Conservation (phyloP, 2,888 invertebrate species). For the Orthonevra nobilis region DNA sequence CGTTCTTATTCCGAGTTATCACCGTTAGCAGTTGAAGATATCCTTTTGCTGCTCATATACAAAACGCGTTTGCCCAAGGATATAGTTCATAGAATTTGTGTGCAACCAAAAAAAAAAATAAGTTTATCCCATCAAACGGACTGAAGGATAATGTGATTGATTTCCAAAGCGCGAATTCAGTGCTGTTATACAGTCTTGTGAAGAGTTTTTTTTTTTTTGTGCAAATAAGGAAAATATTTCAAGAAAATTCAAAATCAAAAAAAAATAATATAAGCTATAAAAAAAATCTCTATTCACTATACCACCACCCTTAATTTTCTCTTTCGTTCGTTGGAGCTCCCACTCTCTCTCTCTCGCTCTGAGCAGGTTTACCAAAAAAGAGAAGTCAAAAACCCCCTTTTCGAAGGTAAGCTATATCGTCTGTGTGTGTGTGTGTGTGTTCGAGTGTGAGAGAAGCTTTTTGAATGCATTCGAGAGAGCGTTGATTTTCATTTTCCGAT, state of each 20-base stretch:
- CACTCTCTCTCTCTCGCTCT: conserved; percentile 10
- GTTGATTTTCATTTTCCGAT: conserved; percentile 56
- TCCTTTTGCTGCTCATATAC: conserved; percentile 20
- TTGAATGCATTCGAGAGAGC: conserved; percentile 11
- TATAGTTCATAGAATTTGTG: conserved; percentile 16
- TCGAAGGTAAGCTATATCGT: conserved; percentile 43
- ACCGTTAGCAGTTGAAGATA: conserved; percentile 35
- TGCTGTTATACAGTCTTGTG: conserved; percentile 7
- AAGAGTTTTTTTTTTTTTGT: neutral
- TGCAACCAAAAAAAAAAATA: neutral
- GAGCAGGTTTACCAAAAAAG: neutral
- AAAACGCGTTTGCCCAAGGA: conserved; percentile 52
- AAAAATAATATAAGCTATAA: conserved; percentile 22
- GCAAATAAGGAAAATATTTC: conserved; percentile 27
- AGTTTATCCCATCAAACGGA: no score
- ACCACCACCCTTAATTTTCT: conserved; percentile 64
- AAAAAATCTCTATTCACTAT: conserved; percentile 64
- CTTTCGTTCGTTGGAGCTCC: conserved; percentile 40
- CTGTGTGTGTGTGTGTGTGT: neutral
- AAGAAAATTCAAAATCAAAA: conserved; percentile 20
- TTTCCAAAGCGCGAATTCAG: neutral
- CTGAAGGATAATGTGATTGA: conserved; percentile 15
- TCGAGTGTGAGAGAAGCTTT: conserved; percentile 16
- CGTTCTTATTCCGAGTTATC: conserved; percentile 72
- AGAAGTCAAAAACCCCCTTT: conserved; percentile 31